Evolutionary conservation across 2,113 vertebrate species (phyloP), one percentile per base, ranked within the genome.

Genomic region (Tinamus guttatus): DNA sequence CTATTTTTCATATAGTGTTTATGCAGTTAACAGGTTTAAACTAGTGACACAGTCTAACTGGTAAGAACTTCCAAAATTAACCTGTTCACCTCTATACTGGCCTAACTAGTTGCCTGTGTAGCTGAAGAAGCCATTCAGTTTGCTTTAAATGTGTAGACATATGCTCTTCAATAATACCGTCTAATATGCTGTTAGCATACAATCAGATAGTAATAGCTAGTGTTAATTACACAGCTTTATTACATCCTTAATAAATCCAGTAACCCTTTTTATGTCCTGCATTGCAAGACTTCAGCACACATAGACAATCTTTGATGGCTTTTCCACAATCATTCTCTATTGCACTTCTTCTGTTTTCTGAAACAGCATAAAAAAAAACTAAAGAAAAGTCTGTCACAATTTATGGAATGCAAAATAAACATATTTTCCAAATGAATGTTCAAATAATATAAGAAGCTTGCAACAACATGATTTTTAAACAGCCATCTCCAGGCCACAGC

Each of bases 401-500:
- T 95, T 89, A 76, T 51, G 54, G 43, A 94, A 81, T 84, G 63
- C 25, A 90, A 93, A 97, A 69, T 64, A 90, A 94, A 93, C 82
- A 83, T 77, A 76, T 87, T 87, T 94, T 19, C 56, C 87, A 93
- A 94, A 89, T 54, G 62, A 77, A 64, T 64, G 62, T 79, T 86
- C 64, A 73, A 6, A 80, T 58, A 85, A 63, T 3, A 18, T 67
- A 71, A 92, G 87, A 96, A 67, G 30, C 27, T 91, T 74, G 13
- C n/a, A 24, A 95, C 97, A 60, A 89, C 25, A 4, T 32, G 56
- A 82, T 85, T 91, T 95, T 85, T 96, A 92, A 94, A 94, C 83
- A 88, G 90, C 59, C 60, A 32, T 93, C 81, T 95, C 71, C 71
- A 95, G 90, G 84, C 58, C n/a, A 81, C 63, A 85, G 58, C 47